These are phyloP conservation scores for Petrolisthes manimaculis DNA, from an alignment of 2,888 invertebrate species.

Conservation along the genomic window DNA sequence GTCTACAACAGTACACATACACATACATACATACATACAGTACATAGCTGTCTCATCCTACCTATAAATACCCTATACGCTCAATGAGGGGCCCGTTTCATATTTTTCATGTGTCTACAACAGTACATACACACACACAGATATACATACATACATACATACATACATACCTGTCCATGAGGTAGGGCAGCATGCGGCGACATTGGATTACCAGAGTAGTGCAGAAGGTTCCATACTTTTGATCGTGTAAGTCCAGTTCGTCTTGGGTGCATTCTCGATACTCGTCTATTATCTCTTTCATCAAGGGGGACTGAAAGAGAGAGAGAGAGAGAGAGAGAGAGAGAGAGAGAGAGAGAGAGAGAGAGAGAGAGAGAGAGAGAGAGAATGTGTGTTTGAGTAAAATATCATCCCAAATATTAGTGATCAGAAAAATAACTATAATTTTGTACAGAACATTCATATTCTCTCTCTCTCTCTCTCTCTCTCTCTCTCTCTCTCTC, in stretches of 20 bases:
- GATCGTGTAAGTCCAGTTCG: constrained; percentile 78
- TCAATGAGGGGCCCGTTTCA: too few relatives aligned
- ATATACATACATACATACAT: too few relatives aligned
- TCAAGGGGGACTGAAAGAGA: constrained; percentile 9
- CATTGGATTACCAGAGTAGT: constrained; percentile 84
- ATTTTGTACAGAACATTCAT: neutral
- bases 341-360: neutral
- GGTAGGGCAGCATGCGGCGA: constrained; percentile 83
- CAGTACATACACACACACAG: too few relatives aligned
- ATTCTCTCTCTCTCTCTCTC: constrained; percentile 22
- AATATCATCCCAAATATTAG: neutral
- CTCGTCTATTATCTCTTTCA: constrained; percentile 68
- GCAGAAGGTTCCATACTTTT: constrained; percentile 87
- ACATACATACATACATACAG: too few relatives aligned
- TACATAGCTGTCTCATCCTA: too few relatives aligned
- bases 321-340: neutral
- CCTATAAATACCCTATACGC: too few relatives aligned
- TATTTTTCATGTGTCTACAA: too few relatives aligned
- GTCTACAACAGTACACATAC: too few relatives aligned
- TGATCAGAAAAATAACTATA: neutral
- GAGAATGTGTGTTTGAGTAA: neutral
- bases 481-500: constrained; percentile 11
- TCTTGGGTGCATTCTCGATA: constrained; percentile 80
- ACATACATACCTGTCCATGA: constrained; percentile 76
- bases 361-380: neutral